Evolutionary conservation across 2,888 invertebrate species (phyloP), one percentile per base, ranked within the genome.

Genomic region (Ceraclea dissimilis): DNA sequence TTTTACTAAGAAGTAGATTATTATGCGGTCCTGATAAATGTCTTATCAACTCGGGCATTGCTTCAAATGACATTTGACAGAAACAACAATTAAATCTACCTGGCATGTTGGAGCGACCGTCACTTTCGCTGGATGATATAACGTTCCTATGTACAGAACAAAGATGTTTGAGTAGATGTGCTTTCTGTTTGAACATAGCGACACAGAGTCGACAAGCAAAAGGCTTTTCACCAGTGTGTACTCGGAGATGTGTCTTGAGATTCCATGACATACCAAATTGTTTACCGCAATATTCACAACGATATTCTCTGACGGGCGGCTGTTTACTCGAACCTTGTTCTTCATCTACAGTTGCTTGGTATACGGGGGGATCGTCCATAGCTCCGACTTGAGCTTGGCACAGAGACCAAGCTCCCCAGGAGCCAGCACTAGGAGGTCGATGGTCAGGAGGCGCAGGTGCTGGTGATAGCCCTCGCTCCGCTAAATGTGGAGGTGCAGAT

Each of bases 191-290:
- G 72, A 92, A 92, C 91, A 91, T 92, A 55, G 91, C 91, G 58
- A 91, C 90, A 68, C 91, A 92, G 49, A 91, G 80, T 65, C 91
- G 81, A 78, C 91, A 92, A 64, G 91, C 91, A 68, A 92, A 92
- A 1, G 91, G 91, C 69, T 91, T 92, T 66, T 92, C 91, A 58
- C 91, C 91, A 0, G 91, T 92, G 67, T 91, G 91, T 19, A 92
- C 91, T 68, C 91, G 80, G 56, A 91, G 78, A 73, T 91, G 91
- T 60, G 91, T 92, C 71, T 92, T 92, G 67, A 92, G 79, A 78
- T 92, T 92, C 91, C 91, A 92, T 58, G 90, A 90, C 91, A 91
- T 91, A 59, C 91, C 91, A 66, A 92, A 92, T 71, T 91, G 91
- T 73, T 92, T 92, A 56, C 90, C 90, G 70, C 91, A 91, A 70